Evolutionary conservation across 2,797 vertebrate genomes (phyloP), one percentile per base, ranked within the genome.

Genomic region (Cercopithecus diana): DNA sequence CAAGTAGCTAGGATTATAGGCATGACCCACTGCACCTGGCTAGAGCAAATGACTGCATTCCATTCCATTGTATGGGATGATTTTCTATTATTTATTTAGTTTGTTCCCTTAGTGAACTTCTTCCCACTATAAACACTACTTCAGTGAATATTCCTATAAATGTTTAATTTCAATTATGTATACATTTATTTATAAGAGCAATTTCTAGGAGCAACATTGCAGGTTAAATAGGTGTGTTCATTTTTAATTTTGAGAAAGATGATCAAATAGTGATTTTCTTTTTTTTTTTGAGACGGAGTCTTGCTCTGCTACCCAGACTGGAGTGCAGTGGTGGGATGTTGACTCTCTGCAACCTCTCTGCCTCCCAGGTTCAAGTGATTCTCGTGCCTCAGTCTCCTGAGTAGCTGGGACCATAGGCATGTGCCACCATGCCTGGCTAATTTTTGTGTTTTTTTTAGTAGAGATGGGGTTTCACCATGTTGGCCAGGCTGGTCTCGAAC

Each of bases 241-340:
- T 76, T 88, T 93, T 89, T 48, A 89, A 36, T 90, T 97, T 89
- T 52, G 1, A 96, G 48, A 80, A 64, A 76, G 28, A 39, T 10
- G 7, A 8, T 8, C 19, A 39, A 30, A 15, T 76, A n/a, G 15
- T n/a, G 52, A 3, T 8, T 55, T 55, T 7, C n/a, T 17, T 2
- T 1, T 30, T 36, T n/a, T 19, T 8, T 4, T 17, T 20, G 17
- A 36, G 67, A 10, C 0, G 1, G 67, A 36, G 19, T 36, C 9
- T 70, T 36, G 19, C 19, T 70, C 4, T 36, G 19, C 19, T 8
- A 22, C 9, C 19, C 67, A 70, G n/a, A 20, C n/a, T 11, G n/a
- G 67, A 70, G 67, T 22, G 19, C 67, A 22, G n/a, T 36, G n/a
- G n/a, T 11, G 15, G 33, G n/a, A 20, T 39, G 33, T 22, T 36